Base-by-base conservation (phyloP, 2,888 invertebrate species). In the Pilophorus perplexus region DNA sequence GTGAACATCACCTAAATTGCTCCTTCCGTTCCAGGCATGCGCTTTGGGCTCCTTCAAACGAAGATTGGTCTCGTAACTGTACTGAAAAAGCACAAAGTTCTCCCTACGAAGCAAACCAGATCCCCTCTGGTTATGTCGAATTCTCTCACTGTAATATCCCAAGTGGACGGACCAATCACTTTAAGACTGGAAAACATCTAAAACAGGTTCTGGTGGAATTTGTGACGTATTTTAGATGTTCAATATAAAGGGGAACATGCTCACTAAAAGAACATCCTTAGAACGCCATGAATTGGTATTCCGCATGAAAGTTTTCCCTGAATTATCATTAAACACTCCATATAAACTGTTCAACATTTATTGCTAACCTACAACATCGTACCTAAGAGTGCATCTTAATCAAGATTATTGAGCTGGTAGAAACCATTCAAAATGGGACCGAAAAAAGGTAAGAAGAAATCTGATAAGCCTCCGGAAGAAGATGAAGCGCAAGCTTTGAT, bases 11-110 rank as follows among this genome's bases (percentile, higher is more conserved):
- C n/a, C n/a, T n/a, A n/a, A n/a, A n/a, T n/a, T n/a, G n/a, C n/a
- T n/a, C n/a, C n/a, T n/a, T n/a, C n/a, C n/a, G n/a, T n/a, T 65
- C 33, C 42, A 70, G 70, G 70, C 1, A 68, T 68, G 68, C 27
- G 70, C 12, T 70, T 70, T 64, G 70, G 70, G 1, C 16, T 68
- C 22, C 64, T 70, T 6, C 70, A 70, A 37, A 68, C 70, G 0
- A 70, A 70, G 52, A 64, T 70, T 54, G 70, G 70, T 2, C 22
- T 70, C 18, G 55, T 65, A 2, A 68, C 70, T 8, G 42, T 70
- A 3, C 23, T 70, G 28, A 64, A 37, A 16, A 62, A 59, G 3
- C 60, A 60, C 25, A 27, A 37, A 25, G 65, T 70, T 33, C 3
- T 55, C n/a, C 55, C 55, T 18, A 52, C 52, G 10, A n/a, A 23